Conservation (phyloP, 2,888 invertebrate genomes). For the Agrochola macilenta region DNA sequence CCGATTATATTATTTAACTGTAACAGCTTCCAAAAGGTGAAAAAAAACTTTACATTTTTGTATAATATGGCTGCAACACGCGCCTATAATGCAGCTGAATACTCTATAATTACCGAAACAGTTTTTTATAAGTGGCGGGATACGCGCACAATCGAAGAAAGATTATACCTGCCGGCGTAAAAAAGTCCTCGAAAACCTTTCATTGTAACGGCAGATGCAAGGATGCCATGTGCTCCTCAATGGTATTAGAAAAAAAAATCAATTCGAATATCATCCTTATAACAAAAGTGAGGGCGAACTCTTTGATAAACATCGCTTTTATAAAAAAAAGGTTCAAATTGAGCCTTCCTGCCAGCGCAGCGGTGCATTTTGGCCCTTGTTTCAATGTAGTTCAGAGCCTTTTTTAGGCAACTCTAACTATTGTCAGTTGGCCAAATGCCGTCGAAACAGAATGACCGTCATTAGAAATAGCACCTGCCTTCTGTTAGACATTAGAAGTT, state of each 20-base stretch:
- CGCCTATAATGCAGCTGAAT: conserved; percentile 33
- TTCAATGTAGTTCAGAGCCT: conserved; percentile 42
- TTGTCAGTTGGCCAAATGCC: conserved; percentile 74
- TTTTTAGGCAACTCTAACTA: conserved; percentile 43
- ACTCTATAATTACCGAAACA: conserved; percentile 46
- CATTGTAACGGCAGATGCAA: conserved; percentile 73
- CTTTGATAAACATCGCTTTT: conserved; percentile 58
- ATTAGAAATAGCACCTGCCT: conserved; percentile 83
- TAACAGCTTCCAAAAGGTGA: conserved; percentile 26
- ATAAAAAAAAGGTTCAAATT: conserved; percentile 58
- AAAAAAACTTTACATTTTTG: background rate
- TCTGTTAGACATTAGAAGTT: conserved; percentile 75
- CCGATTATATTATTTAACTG: background rate
- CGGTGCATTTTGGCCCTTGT: conserved; percentile 54
- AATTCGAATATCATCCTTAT: conserved; percentile 60
- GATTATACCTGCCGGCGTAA: conserved; percentile 50
- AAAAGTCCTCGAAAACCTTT: conserved; percentile 49
- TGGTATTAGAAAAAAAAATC: conserved; percentile 70
- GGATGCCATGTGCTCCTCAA: conserved; percentile 69
- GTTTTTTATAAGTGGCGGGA: conserved; percentile 39
- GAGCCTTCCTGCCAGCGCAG: conserved; percentile 8
- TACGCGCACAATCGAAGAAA: conserved; percentile 49
- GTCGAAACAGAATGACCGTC: conserved; percentile 71
- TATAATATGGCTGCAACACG: conserved; percentile 26
- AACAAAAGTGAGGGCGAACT: conserved; percentile 57